Evolutionary conservation across 2,888 invertebrate genomes (phyloP).

Genomic region (Siphonodentalium dalli): DNA sequence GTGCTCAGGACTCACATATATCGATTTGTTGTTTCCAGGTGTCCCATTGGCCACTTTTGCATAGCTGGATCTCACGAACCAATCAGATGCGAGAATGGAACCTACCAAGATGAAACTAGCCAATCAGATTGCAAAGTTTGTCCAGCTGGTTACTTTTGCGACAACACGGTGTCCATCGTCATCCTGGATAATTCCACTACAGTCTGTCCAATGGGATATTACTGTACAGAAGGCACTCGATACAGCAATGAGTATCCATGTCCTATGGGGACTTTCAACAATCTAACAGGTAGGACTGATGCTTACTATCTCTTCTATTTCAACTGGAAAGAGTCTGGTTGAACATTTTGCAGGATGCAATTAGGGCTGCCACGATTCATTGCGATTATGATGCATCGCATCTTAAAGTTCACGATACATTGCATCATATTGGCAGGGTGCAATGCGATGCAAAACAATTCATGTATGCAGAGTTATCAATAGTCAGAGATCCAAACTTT

Average conservation of each 20-base stretch:
- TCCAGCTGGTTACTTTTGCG: constrained; percentile 60
- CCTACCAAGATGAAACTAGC: constrained; percentile 53
- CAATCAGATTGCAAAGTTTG: constrained; percentile 50
- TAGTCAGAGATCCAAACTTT: no score
- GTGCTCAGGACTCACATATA: neutral
- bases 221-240: constrained; percentile 52
- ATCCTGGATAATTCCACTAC: constrained; percentile 53
- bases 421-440: no score
- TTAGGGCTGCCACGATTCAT: no score
- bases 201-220: constrained; percentile 51
- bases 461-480: no score
- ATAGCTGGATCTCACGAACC: constrained; percentile 45
- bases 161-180: constrained; percentile 58
- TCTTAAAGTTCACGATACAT: no score
- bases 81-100: constrained; percentile 54
- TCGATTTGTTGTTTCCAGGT: constrained; percentile 34
- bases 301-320: neutral
- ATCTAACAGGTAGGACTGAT: constrained; percentile 44
- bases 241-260: constrained; percentile 54
- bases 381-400: no score
- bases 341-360: neutral
- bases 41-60: constrained; percentile 59
- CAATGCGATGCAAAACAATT: no score
- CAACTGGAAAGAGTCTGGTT: no score
- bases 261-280: constrained; percentile 60